Percentiles rank a stretch among this genome's conserved stretches.
Evolutionary conservation across 2,888 invertebrate genomes (phyloP).

Genomic region (Lasioglossum vierecki): DNA sequence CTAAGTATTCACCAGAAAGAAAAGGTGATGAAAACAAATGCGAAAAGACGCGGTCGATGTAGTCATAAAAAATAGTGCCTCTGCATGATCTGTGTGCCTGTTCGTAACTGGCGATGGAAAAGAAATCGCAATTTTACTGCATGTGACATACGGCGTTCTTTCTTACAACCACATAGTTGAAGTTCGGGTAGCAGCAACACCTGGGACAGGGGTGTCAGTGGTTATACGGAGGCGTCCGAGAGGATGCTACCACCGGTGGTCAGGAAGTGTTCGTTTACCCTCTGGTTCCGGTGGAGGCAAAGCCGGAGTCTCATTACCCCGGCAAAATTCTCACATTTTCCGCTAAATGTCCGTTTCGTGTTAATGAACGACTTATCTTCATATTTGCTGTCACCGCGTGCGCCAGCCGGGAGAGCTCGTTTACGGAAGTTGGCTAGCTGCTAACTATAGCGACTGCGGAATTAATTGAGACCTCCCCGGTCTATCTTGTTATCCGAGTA

Average conservation of each 20-base stretch:
- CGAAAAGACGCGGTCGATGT: too few species aligned
- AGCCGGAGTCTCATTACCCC: slow-evolving; percentile 59
- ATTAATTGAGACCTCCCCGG: slow-evolving; percentile 68
- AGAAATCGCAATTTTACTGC: too few species aligned
- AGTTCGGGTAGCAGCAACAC: background rate
- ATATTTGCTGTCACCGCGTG: slow-evolving; percentile 69
- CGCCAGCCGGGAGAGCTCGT: slow-evolving; percentile 61
- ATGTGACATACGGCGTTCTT: too few species aligned
- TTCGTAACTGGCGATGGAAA: too few species aligned
- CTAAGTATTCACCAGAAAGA: too few species aligned
- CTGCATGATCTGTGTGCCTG: too few species aligned
- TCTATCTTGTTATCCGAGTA: slow-evolving; percentile 68
- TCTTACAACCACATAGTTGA: too few species aligned
- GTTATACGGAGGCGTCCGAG: background rate
- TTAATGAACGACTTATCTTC: slow-evolving; percentile 76
- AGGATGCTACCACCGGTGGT: background rate
- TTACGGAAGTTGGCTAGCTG: slow-evolving; percentile 67
- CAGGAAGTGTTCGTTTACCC: slow-evolving; percentile 39
- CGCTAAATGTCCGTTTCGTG: slow-evolving; percentile 70
- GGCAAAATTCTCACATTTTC: slow-evolving; percentile 70
- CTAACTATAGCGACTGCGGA: slow-evolving; percentile 62
- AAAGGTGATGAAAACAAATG: too few species aligned
- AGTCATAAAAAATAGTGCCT: too few species aligned
- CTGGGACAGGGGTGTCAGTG: background rate
- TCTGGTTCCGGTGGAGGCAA: slow-evolving; percentile 13